Conservation (phyloP, 2,113 vertebrate genomes). For the Hylia prasina region DNA sequence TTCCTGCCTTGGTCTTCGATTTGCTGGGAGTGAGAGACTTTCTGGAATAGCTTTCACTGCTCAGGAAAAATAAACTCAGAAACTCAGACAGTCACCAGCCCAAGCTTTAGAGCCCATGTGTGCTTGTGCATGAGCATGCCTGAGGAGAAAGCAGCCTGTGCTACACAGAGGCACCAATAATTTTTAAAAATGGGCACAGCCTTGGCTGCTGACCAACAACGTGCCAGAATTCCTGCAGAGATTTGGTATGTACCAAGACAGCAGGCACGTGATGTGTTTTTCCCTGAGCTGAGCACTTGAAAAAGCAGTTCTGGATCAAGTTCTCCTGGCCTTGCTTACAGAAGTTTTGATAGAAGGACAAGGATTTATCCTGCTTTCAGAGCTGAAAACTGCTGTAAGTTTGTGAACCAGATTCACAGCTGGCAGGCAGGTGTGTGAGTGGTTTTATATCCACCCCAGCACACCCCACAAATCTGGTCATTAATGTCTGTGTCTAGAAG, state of each 20-base stretch:
- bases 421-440: neutral
- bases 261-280: neutral
- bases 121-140: accelerated
- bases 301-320: neutral
- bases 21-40: conserved; percentile 63
- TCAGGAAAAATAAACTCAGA: conserved; percentile 25
- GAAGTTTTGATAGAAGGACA: neutral
- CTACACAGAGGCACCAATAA: accelerated
- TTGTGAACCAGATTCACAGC: neutral
- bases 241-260: neutral
- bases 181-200: neutral
- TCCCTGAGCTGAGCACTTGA: no score
- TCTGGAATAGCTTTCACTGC: conserved; percentile 42
- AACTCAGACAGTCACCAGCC: neutral
- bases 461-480: neutral
- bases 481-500: neutral
- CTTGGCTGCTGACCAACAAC: neutral
- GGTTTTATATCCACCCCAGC: neutral
- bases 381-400: neutral
- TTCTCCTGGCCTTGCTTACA: neutral
- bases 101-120: neutral
- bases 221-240: neutral
- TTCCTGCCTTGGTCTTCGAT: conserved; percentile 73
- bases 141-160: neutral
- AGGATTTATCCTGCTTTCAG: neutral